These are phyloP conservation scores for Scaptomyza parva DNA, from an alignment of 2,888 invertebrate species.

Conservation along the genomic window DNA sequence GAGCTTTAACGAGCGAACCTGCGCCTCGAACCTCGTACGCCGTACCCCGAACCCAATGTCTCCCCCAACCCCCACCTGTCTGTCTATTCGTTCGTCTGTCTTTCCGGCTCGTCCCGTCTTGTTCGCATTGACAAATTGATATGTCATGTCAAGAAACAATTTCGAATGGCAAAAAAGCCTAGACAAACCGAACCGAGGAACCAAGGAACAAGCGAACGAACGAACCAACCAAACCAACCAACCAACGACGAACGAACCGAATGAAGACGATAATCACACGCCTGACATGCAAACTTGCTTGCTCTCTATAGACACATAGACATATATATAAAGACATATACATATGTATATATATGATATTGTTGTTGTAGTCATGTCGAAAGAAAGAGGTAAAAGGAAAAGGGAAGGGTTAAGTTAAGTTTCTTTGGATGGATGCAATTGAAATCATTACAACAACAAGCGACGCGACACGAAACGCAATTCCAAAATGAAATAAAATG, in stretches of 20 bases:
- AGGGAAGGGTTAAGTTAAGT: conserved; percentile 48
- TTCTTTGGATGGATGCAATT: conserved; percentile 67
- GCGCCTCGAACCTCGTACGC: conserved; percentile 4
- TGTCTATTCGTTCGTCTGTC: conserved; percentile 26
- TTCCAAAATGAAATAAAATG: conserved; percentile 79
- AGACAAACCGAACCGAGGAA: conserved; percentile 45
- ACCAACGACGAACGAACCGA: conserved; percentile 5
- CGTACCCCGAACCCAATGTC: background rate
- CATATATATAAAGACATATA: too few relatives aligned
- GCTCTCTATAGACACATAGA: conserved; percentile 4
- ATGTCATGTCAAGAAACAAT: conserved; percentile 85
- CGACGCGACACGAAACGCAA: conserved; percentile 79
- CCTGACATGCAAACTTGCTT: conserved; percentile 66
- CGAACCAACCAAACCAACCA: conserved; percentile 18
- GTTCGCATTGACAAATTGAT: conserved; percentile 82
- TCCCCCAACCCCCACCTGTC: background rate
- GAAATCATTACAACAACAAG: conserved; percentile 77
- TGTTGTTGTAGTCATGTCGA: conserved; percentile 8
- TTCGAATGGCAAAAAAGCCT: conserved; percentile 69
- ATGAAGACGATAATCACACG: conserved; percentile 71
- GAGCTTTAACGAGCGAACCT: conserved; percentile 50
- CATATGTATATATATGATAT: conserved; percentile 4
- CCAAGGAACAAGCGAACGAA: background rate
- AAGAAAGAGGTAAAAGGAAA: background rate
- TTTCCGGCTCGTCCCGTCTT: conserved; percentile 39